These are phyloP conservation scores for Gila orcuttii DNA, from an alignment of 2,113 vertebrate species.

Conservation along the genomic window DNA sequence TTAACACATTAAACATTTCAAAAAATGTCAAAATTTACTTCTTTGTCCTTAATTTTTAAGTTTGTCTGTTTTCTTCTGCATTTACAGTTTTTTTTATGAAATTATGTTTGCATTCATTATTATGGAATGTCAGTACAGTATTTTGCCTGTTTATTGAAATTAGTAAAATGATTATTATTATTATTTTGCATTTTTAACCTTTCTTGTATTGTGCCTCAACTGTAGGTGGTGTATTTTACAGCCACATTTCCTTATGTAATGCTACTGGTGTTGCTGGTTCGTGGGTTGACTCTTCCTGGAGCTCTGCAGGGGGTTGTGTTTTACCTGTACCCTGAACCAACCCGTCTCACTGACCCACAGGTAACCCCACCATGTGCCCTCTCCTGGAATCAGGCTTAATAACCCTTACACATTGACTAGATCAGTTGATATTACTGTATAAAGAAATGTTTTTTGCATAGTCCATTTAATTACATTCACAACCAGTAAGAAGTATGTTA, in stretches of 20 bases:
- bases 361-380: background rate
- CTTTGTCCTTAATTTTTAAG: background rate
- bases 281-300: conserved; percentile 20
- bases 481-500: background rate
- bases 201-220: background rate
- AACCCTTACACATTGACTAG: background rate
- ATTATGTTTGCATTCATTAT: background rate
- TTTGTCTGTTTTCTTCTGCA: background rate
- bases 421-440: background rate
- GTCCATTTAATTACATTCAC: background rate
- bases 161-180: background rate
- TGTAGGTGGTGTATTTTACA: conserved; percentile 19
- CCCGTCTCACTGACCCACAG: conserved; percentile 42
- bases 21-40: background rate
- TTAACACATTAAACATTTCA: background rate
- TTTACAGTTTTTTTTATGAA: background rate
- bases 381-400: background rate
- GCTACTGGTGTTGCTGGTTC: conserved; percentile 4
- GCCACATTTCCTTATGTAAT: conserved; percentile 18
- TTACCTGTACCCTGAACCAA: background rate
- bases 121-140: background rate
- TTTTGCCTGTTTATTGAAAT: background rate
- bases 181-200: background rate
- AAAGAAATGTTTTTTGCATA: background rate
- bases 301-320: conserved; percentile 3